These are phyloP conservation scores for Lithobates sylvaticus DNA, from an alignment of 2,797 vertebrate species.

Conservation along the genomic window DNA sequence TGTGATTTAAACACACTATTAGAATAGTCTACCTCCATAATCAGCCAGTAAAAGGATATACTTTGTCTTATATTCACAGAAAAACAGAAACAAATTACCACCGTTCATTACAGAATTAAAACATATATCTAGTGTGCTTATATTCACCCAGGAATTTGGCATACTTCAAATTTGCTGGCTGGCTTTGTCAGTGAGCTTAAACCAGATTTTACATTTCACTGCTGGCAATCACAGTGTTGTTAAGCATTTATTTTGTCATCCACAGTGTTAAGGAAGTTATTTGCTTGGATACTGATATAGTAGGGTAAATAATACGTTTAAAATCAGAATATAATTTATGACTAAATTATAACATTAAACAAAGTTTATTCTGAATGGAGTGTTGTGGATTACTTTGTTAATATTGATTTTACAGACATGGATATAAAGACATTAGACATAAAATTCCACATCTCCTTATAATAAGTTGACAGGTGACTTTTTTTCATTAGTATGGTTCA, in stretches of 20 bases:
- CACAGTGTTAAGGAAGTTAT: not conserved
- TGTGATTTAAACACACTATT: no score
- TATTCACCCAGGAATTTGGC: no score
- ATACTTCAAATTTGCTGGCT: no score
- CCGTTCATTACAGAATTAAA: no score
- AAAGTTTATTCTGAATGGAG: not conserved
- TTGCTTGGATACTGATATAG: not conserved
- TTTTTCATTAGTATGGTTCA: slow-evolving; percentile 45
- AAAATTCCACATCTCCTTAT: slow-evolving; percentile 37
- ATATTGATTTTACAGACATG: slow-evolving; percentile 27
- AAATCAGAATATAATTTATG: not conserved
- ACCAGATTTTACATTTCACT: no score
- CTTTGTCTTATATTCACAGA: no score
- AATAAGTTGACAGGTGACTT: slow-evolving; percentile 52
- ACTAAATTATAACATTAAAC: not conserved
- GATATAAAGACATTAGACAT: slow-evolving; percentile 26
- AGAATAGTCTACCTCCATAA: no score
- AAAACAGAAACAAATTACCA: no score
- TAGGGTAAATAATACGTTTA: not conserved
- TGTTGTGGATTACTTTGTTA: slow-evolving; percentile 15
- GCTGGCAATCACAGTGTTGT: not conserved
- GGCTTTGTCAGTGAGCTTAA: no score
- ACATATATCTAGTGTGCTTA: no score
- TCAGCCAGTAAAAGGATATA: no score
- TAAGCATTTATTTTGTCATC: not conserved